Evolutionary conservation across 2,888 invertebrate species (phyloP).

Genomic region (Ptychoptera albimana): DNA sequence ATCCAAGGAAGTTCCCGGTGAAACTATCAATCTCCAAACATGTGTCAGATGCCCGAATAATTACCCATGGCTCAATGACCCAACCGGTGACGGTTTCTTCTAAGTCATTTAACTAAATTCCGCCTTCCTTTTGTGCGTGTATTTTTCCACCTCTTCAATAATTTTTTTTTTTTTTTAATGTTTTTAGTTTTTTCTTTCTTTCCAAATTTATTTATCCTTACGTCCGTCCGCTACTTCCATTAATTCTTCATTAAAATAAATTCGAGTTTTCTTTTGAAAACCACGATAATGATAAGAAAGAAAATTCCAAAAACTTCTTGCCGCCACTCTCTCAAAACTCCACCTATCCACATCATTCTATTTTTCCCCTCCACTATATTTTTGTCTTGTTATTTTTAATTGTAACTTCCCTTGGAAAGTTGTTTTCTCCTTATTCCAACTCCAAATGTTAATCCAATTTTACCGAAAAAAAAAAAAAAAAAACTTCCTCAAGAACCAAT

Average conservation of each 20-base stretch:
- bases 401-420: not conserved
- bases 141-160: conserved; percentile 1
- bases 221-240: not conserved
- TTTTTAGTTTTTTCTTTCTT: conserved; percentile 9
- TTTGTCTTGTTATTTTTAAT: not conserved
- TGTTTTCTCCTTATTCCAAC: not conserved
- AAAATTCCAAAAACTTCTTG: not conserved
- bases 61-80: conserved; percentile 90
- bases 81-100: conserved; percentile 57
- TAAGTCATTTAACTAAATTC: conserved; percentile 36
- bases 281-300: not conserved
- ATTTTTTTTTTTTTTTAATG: conserved; percentile 5
- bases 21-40: conserved; percentile 84
- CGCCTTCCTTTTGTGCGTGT: not conserved
- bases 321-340: not conserved
- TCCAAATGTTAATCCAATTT: not conserved
- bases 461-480: not conserved
- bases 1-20: conserved; percentile 85
- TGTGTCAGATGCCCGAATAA: conserved; percentile 87
- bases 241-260: not conserved
- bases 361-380: not conserved
- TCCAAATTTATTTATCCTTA: not conserved
- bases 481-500: not conserved
- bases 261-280: not conserved
- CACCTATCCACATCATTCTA: not conserved